Base-by-base conservation (phyloP, 2,888 invertebrate species). In the Trichopria drosophilae region DNA sequence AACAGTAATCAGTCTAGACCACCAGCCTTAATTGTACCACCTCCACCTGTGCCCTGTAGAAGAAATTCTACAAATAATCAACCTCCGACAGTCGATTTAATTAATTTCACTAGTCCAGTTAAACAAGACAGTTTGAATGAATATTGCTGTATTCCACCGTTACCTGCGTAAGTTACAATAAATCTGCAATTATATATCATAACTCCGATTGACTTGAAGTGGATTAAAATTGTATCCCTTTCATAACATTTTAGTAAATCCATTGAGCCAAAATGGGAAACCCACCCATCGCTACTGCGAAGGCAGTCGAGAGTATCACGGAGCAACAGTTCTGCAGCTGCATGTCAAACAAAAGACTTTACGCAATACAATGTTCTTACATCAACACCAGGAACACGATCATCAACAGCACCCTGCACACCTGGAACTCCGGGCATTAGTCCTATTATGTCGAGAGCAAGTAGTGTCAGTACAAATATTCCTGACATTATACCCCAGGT, bases 1-100 rank as follows among this genome's bases (percentile, higher is more conserved):
- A 78, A 79, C 53, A 73, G 76, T 57, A 73, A 76, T 35, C 74
- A 76, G 49, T 62, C 71, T 19, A 77, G 72, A 65, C 71, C 76
- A 50, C 63, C 75, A 46, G 67, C 64, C 49, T 71, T 69, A 46
- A 76, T 81, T 51, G 83, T 77, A 54, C 61, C 58, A 45, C 81
- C 80, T 29, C 78, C 75, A 7, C 69, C 74, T 18, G 63, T 75
- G 55, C 75, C 75, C 16, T 68, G 64, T 55, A 66, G 75, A 55
- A 68, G 72, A 62, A 75, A 75, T 64, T 75, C 75, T 26, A 71
- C 71, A 9, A 65, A 72, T 19, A 62, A 66, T 16, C 54, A 66
- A 3, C 62, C 45, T 47, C 56, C 63, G 36, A 61, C 68, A 22
- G 65, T 63, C 13, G 75, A 75, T 54, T 60, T 75, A 29, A 75